Conservation (phyloP, 2,113 vertebrate genomes). For the Periophthalmodon schlosseri region DNA sequence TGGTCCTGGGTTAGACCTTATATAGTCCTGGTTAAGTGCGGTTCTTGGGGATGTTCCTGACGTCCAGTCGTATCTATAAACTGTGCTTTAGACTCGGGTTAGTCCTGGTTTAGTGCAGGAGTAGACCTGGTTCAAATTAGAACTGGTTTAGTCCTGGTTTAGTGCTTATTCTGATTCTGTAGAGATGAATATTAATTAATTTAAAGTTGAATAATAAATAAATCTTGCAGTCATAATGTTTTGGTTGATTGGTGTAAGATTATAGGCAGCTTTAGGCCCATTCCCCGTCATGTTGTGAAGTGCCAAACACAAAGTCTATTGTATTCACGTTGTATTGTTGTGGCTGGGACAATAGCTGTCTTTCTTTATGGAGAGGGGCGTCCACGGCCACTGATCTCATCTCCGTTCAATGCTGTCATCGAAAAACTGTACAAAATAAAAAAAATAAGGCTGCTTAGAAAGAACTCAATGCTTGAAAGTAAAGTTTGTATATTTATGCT, state of each 20-base stretch:
- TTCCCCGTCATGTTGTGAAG: slow-evolving; percentile 46
- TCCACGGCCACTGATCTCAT: slow-evolving; percentile 42
- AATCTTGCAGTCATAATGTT: neutral
- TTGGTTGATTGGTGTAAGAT: neutral
- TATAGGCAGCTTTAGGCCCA: slow-evolving; percentile 30
- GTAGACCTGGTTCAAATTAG: no score
- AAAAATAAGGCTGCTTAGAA: neutral
- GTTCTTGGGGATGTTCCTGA: no score
- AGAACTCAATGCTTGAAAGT: neutral
- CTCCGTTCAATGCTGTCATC: slow-evolving; percentile 43
- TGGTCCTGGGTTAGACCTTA: no score
- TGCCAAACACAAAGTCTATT: slow-evolving; percentile 48
- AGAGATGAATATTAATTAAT: neutral
- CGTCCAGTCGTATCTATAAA: no score
- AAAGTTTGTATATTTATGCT: neutral
- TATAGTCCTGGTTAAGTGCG: no score
- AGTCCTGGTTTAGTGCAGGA: no score
- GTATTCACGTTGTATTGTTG: slow-evolving; percentile 26
- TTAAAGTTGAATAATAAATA: neutral
- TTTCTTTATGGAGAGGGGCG: slow-evolving; percentile 57
- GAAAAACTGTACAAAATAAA: slow-evolving; percentile 29
- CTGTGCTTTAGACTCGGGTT: no score
- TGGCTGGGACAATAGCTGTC: slow-evolving; percentile 57
- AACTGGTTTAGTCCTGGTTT: no score
- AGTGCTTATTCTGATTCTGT: no score